A percentile compares a stretch with the other conserved stretches of the same genome.
Conservation (phyloP, 30 jellyfish, hydroid and myxozoan genomes). For the Aurelia sp. region DNA sequence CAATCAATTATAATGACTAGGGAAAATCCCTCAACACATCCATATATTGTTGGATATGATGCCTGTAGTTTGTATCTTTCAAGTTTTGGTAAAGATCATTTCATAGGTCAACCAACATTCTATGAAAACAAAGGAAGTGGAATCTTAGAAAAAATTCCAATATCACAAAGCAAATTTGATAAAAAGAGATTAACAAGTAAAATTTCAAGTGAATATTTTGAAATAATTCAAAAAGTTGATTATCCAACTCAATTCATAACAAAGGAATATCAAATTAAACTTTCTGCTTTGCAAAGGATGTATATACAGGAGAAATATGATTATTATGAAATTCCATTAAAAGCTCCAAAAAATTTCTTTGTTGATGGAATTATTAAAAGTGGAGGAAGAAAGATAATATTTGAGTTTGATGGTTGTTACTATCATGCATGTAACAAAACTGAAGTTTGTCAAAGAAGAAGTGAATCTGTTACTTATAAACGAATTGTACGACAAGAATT, state of each 20-base stretch:
- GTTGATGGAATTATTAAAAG: not conserved
- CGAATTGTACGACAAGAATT: no score
- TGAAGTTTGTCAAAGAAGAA: not conserved
- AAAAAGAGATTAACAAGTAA: no score
- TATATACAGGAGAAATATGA: not conserved
- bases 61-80: not conserved
- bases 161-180: no score
- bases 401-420: conserved; percentile 26
- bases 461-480: not conserved
- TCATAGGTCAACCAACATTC: not conserved
- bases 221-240: not conserved
- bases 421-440: conserved; percentile 3
- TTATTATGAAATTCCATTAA: not conserved
- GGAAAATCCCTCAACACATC: conserved; percentile 1
- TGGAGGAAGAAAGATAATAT: not conserved
- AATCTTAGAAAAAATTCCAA: no score
- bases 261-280: not conserved
- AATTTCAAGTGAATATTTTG: no score
- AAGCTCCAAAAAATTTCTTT: not conserved
- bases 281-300: not conserved
- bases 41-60: conserved; percentile 9
- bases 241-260: not conserved
- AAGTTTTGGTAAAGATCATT: conserved; percentile 3
- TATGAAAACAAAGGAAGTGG: not conserved
- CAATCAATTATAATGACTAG: conserved; percentile 9